Conservation (phyloP, 1,140 invertebrate genomes). For the Drosophila eugracilis region DNA sequence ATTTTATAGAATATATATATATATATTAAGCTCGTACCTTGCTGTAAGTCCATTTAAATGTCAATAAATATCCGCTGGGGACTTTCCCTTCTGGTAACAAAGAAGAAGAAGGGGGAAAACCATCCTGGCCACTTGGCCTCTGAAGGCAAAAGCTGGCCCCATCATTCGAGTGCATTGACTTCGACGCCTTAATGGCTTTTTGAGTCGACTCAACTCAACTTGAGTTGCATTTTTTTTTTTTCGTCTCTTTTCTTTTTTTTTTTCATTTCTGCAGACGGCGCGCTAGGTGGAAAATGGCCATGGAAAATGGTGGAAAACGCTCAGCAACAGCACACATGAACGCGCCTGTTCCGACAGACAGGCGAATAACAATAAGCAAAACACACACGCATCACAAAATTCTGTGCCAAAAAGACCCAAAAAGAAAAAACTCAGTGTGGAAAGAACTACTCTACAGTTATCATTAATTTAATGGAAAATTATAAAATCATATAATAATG, state of each 20-base stretch:
- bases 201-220: conserved; percentile 28
- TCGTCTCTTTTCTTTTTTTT: conserved; percentile 11
- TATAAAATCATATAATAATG: neutral
- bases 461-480: neutral
- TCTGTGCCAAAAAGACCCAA: conserved; percentile 8
- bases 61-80: conserved; percentile 54
- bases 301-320: conserved; percentile 13
- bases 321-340: conserved; percentile 55
- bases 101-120: no score
- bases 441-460: neutral
- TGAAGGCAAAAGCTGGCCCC: neutral
- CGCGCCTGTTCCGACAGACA: conserved; percentile 40
- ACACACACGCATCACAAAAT: conserved; percentile 30
- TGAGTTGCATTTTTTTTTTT: conserved; percentile 22
- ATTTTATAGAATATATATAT: conserved; percentile 5
- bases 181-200: conserved; percentile 66
- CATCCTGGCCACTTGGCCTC: neutral
- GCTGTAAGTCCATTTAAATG: conserved; percentile 58
- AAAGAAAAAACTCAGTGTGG: neutral
- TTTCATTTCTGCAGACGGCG: conserved; percentile 28
- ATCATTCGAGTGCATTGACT: conserved; percentile 59
- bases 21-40: no score
- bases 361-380: conserved; percentile 53
- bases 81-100: neutral
- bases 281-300: conserved; percentile 10